Evolutionary conservation across 2,113 vertebrate genomes (phyloP).

Genomic region (Cynopterus brachyotis): DNA sequence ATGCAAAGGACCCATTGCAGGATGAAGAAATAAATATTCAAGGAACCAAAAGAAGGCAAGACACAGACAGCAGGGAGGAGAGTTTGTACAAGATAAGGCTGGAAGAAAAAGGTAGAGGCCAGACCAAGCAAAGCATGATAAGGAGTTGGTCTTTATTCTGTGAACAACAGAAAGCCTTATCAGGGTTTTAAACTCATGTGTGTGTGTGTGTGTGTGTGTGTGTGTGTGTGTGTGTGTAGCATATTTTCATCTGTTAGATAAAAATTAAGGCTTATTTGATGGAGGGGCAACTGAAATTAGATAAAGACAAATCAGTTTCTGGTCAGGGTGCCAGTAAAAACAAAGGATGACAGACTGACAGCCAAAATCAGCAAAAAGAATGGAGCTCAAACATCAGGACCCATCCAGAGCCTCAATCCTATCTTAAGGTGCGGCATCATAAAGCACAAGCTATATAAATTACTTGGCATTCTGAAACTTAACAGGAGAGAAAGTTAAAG

Average conservation of each 20-base stretch:
- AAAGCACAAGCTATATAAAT: not conserved
- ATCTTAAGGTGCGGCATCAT: not conserved
- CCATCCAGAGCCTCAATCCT: not conserved
- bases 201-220: not conserved
- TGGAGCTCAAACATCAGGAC: not conserved
- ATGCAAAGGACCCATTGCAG: not conserved
- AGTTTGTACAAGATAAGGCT: not conserved
- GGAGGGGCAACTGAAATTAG: conserved; percentile 34
- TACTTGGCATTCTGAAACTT: conserved; percentile 11
- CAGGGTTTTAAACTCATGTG: not conserved
- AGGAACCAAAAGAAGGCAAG: not conserved
- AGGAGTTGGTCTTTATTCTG: conserved; percentile 1
- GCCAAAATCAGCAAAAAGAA: not conserved
- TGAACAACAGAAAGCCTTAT: not conserved
- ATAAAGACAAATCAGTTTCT: conserved; percentile 41
- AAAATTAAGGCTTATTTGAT: conserved; percentile 36
- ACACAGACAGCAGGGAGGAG: not conserved
- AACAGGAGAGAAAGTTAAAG: conserved; percentile 16
- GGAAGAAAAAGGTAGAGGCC: not conserved
- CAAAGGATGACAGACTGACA: not conserved
- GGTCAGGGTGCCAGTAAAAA: conserved; percentile 41
- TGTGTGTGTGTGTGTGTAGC: not conserved
- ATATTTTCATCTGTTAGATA: conserved; percentile 25
- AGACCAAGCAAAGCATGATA: not conserved
- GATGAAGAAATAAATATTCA: conserved; percentile 18